Conservation (phyloP, 1,140 invertebrate species). For the Saccostrea echinata region DNA sequence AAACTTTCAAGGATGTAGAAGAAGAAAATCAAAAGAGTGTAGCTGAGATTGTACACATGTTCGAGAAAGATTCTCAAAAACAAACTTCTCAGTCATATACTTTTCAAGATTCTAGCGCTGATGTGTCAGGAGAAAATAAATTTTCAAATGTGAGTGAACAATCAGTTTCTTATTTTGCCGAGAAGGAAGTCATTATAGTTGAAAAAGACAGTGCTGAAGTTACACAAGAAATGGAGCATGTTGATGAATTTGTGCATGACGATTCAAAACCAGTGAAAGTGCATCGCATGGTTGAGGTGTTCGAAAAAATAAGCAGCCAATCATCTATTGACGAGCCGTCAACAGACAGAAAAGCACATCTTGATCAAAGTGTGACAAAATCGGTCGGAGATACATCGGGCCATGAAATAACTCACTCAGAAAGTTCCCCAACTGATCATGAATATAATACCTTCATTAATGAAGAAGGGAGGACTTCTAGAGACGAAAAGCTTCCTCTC, state of each 20-base stretch:
- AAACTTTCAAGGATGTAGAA: constrained; percentile 32
- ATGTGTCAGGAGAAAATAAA: neutral
- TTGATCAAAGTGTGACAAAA: neutral
- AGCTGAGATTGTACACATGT: constrained; percentile 57
- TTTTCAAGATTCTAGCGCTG: neutral
- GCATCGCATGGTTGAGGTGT: constrained; percentile 50
- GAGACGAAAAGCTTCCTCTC: neutral
- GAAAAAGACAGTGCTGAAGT: neutral
- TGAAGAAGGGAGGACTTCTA: neutral
- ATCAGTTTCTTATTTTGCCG: neutral
- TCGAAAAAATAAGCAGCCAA: constrained; percentile 46
- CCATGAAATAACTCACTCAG: neutral
- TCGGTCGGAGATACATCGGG: neutral
- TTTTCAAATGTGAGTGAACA: neutral
- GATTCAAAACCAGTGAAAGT: constrained; percentile 45
- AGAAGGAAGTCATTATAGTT: constrained; percentile 39
- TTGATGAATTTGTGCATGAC: neutral
- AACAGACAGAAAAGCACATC: neutral
- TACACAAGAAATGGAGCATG: neutral
- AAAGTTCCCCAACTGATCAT: neutral
- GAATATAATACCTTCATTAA: neutral
- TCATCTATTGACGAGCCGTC: constrained; percentile 47
- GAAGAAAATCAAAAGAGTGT: constrained; percentile 49
- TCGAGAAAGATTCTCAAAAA: constrained; percentile 52
- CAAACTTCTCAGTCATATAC: neutral